Evolutionary conservation across 2,113 vertebrate genomes (phyloP).

Genomic region (Eudorcas thomsonii): DNA sequence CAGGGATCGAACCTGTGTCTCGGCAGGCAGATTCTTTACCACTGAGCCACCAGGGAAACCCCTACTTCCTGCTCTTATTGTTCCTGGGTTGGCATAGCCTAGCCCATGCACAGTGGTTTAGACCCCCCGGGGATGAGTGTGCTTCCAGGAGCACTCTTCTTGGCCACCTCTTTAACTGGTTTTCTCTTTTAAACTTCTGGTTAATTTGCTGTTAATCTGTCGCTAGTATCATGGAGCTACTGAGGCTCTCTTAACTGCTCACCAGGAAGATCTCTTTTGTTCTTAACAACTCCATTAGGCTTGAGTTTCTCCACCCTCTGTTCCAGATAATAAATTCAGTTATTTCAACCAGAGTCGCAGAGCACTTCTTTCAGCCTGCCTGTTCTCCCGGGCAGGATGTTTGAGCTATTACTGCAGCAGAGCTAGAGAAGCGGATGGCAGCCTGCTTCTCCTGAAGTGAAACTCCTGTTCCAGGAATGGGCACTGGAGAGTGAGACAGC

Average conservation of each 20-base stretch:
- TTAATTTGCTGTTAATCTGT: background rate
- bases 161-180: background rate
- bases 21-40: background rate
- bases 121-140: background rate
- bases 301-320: background rate
- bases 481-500: background rate
- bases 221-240: background rate
- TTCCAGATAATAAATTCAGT: background rate
- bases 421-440: background rate
- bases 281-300: background rate
- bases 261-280: background rate
- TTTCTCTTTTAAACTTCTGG: background rate
- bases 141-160: background rate
- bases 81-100: background rate
- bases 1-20: background rate
- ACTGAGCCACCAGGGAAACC: background rate
- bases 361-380: background rate
- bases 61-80: background rate
- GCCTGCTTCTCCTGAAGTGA: background rate
- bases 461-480: background rate
- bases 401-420: background rate
- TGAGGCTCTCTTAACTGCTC: background rate
- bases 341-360: background rate
- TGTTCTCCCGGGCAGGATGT: background rate
- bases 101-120: background rate